These are phyloP conservation scores for Mesopsocus fuscifrons DNA, from an alignment of 2,888 invertebrate species.

Conservation along the genomic window DNA sequence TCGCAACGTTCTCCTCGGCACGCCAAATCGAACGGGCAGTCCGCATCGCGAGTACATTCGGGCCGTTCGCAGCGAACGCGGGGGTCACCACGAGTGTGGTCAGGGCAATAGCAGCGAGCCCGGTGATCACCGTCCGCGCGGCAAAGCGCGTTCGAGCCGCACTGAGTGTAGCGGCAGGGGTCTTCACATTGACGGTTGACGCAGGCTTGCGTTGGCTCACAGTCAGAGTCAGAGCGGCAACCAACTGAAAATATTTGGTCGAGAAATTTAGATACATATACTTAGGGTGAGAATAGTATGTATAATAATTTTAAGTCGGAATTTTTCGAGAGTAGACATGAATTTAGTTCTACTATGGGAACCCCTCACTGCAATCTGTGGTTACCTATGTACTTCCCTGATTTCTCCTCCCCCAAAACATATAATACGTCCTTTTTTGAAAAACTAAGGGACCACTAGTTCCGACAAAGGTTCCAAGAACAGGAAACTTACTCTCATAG, in stretches of 20 bases:
- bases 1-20: conserved; percentile 61
- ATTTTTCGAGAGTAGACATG: no score
- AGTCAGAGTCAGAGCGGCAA: conserved; percentile 69
- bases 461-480: no score
- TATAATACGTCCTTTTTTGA: no score
- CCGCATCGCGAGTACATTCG: conserved; percentile 54
- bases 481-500: conserved; percentile 42
- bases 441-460: no score
- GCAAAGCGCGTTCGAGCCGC: conserved; percentile 63
- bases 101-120: conserved; percentile 58
- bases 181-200: conserved; percentile 62
- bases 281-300: no score
- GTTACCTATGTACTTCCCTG: no score
- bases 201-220: conserved; percentile 63
- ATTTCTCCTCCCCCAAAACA: no score
- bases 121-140: conserved; percentile 54
- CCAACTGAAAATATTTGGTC: conserved; percentile 46
- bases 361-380: no score
- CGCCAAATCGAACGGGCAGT: conserved; percentile 60
- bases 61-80: conserved; percentile 54
- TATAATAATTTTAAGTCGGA: no score
- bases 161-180: conserved; percentile 59
- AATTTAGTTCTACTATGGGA: no score
- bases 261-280: no score
- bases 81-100: conserved; percentile 60